These are phyloP conservation scores for Scaptomyza cyrtandrae DNA, from an alignment of 2,888 invertebrate species.

Conservation along the genomic window DNA sequence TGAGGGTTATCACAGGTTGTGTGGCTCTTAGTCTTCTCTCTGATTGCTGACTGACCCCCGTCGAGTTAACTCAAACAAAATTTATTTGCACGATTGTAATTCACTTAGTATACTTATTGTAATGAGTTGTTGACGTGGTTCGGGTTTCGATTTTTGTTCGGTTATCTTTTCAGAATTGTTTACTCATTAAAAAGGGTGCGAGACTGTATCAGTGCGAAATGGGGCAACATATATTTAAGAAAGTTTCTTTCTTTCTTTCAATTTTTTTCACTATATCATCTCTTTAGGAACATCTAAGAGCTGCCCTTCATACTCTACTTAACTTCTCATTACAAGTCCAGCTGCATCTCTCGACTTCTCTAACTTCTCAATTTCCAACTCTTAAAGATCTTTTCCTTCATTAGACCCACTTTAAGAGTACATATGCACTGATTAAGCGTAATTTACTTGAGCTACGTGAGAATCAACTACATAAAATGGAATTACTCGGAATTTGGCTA, in stretches of 20 bases:
- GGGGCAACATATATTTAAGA: too few species aligned
- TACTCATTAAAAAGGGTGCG: conserved; percentile 39
- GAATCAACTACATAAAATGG: conserved; percentile 23
- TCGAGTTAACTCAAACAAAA: conserved; percentile 23
- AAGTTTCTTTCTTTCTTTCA: too few species aligned
- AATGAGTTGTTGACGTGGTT: conserved; percentile 33
- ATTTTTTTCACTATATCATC: too few species aligned
- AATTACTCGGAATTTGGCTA: conserved; percentile 54
- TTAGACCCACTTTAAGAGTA: neutral
- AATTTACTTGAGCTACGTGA: conserved; percentile 54
- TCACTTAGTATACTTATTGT: conserved; percentile 21
- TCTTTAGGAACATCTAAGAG: too few species aligned
- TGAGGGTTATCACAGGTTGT: conserved; percentile 40
- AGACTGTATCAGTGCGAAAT: neutral
- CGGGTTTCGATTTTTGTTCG: conserved; percentile 7
- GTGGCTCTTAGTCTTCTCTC: conserved; percentile 10
- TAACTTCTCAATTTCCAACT: conserved; percentile 39
- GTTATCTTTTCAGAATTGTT: conserved; percentile 40
- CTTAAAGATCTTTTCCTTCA: conserved; percentile 8
- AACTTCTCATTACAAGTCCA: neutral
- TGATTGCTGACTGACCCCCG: conserved; percentile 27
- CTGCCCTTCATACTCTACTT: neutral
- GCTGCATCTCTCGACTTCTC: conserved; percentile 7
- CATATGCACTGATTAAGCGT: conserved; percentile 25
- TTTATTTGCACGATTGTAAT: conserved; percentile 50